A percentile compares a stretch with the other conserved stretches of the same genome.
phyloP scores from a whole-genome alignment of 2,888 invertebrate species.

The Pyralis farinalis region DNA sequence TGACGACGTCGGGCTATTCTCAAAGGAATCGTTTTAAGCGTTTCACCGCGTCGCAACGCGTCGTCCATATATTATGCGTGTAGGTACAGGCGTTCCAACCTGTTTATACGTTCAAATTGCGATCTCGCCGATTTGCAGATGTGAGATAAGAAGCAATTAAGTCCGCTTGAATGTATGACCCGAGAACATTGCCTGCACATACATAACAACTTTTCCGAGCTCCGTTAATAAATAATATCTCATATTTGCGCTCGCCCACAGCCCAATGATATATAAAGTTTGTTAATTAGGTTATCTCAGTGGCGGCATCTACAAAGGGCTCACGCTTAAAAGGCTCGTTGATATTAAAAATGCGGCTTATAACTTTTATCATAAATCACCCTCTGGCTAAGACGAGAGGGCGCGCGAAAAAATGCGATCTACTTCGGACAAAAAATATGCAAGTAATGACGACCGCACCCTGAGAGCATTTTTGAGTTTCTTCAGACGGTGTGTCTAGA shows the following conservation, averaged over 20 bases:
- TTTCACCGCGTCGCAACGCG: neutral
- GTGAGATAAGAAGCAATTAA: conserved; percentile 57
- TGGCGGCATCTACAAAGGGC: conserved; percentile 74
- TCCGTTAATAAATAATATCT: conserved; percentile 59
- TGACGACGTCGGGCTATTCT: neutral
- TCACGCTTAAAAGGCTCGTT: conserved; percentile 64
- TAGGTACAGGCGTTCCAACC: conserved; percentile 12
- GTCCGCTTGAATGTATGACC: conserved; percentile 31
- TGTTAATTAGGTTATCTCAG: conserved; percentile 78
- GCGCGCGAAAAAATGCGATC: conserved; percentile 71
- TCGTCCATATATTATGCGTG: neutral
- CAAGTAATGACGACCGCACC: conserved; percentile 74
- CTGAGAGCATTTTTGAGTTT: conserved; percentile 75
- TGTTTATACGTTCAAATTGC: conserved; percentile 42
- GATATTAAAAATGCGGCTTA: conserved; percentile 75
- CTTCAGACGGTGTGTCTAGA: conserved; percentile 57
- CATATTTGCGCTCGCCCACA: conserved; percentile 61
- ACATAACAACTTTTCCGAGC: conserved; percentile 37
- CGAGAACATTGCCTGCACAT: conserved; percentile 33
- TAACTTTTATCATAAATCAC: conserved; percentile 78
- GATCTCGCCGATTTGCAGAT: conserved; percentile 48
- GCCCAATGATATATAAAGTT: conserved; percentile 69
- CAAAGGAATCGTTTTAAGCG: neutral
- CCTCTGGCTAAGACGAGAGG: conserved; percentile 62
- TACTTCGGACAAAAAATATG: conserved; percentile 72